Percentiles rank a stretch among this genome's conserved stretches.
Evolutionary conservation across 2,113 vertebrate genomes (phyloP).

Genomic region (Phalacrocorax brasilianus): DNA sequence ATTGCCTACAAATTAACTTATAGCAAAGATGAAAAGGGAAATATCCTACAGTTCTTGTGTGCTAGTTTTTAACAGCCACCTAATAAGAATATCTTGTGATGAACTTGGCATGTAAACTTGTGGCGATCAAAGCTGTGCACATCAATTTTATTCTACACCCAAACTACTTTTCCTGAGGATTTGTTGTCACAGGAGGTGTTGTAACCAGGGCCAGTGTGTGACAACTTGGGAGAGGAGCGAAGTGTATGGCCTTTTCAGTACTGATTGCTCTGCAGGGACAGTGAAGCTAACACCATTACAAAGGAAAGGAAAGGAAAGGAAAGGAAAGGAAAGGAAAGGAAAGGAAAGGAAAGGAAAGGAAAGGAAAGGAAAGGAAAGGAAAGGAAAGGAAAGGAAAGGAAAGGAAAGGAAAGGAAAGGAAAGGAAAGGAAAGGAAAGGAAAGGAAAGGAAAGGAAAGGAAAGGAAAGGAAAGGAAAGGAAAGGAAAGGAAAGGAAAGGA

Average conservation of each 20-base stretch:
- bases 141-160: neutral
- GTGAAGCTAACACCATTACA: neutral
- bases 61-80: neutral
- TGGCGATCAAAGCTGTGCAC: neutral
- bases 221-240: neutral
- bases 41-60: neutral
- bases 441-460: neutral
- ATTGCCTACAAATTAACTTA: constrained; percentile 71
- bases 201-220: neutral
- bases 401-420: too few relatives aligned
- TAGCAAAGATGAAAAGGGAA: constrained; percentile 27
- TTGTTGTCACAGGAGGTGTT: neutral
- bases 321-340: too few relatives aligned
- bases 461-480: neutral
- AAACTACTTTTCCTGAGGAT: neutral
- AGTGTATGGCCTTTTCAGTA: neutral
- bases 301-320: too few relatives aligned
- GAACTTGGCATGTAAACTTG: neutral
- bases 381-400: neutral
- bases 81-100: neutral
- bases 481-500: neutral
- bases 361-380: too few relatives aligned
- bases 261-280: neutral
- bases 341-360: too few relatives aligned
- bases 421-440: neutral